A percentile compares a stretch with the other conserved stretches of the same genome.
Evolutionary conservation across 2,797 vertebrate species (phyloP).

Genomic region (Propithecus deckenii): DNA sequence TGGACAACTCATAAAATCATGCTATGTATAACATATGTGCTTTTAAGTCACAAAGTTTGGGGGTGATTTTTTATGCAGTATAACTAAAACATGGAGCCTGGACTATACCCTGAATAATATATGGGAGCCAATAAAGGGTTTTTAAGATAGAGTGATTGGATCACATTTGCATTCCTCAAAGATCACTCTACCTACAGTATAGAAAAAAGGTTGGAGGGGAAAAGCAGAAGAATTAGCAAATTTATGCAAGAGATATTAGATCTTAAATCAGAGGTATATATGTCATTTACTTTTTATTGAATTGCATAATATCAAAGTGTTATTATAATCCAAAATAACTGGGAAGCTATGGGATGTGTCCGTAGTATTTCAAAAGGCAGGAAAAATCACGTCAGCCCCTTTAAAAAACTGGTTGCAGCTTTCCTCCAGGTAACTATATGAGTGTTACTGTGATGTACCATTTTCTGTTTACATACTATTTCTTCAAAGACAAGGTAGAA

Average conservation of each 20-base stretch:
- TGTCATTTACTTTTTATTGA: background rate
- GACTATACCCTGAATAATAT: background rate
- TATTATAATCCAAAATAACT: background rate
- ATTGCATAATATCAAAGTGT: background rate
- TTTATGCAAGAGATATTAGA: background rate
- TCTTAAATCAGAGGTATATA: background rate
- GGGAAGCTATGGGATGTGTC: background rate
- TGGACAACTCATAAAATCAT: background rate
- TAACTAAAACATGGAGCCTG: background rate
- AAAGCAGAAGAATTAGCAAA: background rate
- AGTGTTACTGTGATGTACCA: background rate
- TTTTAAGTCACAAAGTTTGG: background rate
- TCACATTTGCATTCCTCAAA: background rate
- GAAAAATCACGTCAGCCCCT: background rate
- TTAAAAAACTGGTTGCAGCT: background rate
- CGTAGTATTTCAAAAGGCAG: background rate
- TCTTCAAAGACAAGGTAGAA: background rate
- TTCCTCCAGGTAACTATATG: background rate
- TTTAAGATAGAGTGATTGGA: background rate
- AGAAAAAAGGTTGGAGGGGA: background rate
- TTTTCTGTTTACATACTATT: background rate
- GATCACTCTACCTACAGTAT: background rate
- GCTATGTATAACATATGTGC: background rate
- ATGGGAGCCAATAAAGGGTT: background rate
- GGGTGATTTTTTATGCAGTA: background rate